These are phyloP conservation scores for Eurytoma californica DNA, from an alignment of 2,888 invertebrate species.

Conservation along the genomic window DNA sequence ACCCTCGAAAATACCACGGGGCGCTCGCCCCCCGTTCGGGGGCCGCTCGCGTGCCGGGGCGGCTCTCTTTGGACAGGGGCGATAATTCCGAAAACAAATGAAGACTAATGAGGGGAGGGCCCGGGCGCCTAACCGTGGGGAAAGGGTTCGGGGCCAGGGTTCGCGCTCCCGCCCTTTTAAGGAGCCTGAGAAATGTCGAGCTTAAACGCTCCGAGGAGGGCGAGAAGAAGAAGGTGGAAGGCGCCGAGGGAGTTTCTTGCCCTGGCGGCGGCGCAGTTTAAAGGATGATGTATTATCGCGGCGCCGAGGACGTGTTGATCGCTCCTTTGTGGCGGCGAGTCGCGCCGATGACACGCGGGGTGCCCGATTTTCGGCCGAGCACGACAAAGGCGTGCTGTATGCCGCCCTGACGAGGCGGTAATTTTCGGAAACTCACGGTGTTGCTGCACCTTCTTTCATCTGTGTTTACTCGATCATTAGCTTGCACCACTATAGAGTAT, in stretches of 20 bases:
- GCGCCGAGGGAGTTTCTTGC: slow-evolving; percentile 13
- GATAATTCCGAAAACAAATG: slow-evolving; percentile 75
- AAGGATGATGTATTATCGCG: slow-evolving; percentile 73
- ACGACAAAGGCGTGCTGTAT: background rate
- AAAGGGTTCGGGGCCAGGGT: slow-evolving; percentile 68
- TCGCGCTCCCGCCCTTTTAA: slow-evolving; percentile 68
- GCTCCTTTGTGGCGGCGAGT: slow-evolving; percentile 52
- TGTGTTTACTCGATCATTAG: background rate
- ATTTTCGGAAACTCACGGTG: slow-evolving; percentile 1
- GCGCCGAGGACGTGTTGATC: slow-evolving; percentile 66
- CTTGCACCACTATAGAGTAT: too few species aligned
- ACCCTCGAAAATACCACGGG: slow-evolving; percentile 63
- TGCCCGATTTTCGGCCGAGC: background rate
- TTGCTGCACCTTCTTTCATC: background rate
- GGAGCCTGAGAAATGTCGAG: slow-evolving; percentile 73
- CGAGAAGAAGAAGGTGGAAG: slow-evolving; percentile 12
- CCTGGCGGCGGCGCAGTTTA: slow-evolving; percentile 59
- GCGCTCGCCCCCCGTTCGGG: slow-evolving; percentile 57
- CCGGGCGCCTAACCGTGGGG: slow-evolving; percentile 55
- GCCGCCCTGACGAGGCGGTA: slow-evolving; percentile 6
- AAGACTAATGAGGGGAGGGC: slow-evolving; percentile 75
- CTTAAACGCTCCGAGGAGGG: slow-evolving; percentile 68
- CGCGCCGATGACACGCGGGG: background rate
- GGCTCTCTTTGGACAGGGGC: slow-evolving; percentile 64
- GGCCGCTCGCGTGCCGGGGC: slow-evolving; percentile 61